A percentile compares a stretch with the other conserved stretches of the same genome.
phyloP scores from a whole-genome alignment of 1,140 invertebrate genomes.

The Chymomyza costata region DNA sequence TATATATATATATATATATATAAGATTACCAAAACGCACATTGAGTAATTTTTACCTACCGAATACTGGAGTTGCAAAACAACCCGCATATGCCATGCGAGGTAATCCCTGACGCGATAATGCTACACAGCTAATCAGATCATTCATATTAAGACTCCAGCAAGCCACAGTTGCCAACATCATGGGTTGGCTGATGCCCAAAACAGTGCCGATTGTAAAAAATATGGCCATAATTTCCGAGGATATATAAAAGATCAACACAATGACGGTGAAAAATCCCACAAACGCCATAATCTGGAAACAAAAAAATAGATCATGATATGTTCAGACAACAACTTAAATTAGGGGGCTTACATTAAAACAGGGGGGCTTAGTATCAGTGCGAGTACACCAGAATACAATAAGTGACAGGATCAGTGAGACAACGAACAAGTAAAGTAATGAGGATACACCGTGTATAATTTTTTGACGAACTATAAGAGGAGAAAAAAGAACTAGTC shows the following conservation, averaged over 20 bases:
- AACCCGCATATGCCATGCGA: slow-evolving; percentile 35
- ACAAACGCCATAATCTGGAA: slow-evolving; percentile 14
- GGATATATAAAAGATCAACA: slow-evolving; percentile 18
- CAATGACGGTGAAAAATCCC: slow-evolving; percentile 11
- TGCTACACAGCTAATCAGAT: slow-evolving; percentile 20
- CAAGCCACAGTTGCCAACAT: slow-evolving; percentile 23
- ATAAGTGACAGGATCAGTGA: slow-evolving; percentile 6
- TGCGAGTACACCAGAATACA: slow-evolving; percentile 13
- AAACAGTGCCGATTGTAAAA: slow-evolving; percentile 15
- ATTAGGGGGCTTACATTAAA: slow-evolving; percentile 20
- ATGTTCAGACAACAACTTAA: too few species aligned
- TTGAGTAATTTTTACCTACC: slow-evolving; percentile 18
- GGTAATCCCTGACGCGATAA: slow-evolving; percentile 28
- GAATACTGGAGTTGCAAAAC: slow-evolving; percentile 31
- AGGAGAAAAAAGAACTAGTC: not conserved
- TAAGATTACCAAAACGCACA: too few species aligned
- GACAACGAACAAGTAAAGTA: slow-evolving; percentile 8
- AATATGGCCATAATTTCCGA: slow-evolving; percentile 23
- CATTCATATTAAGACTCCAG: slow-evolving; percentile 29
- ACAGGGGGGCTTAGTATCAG: slow-evolving; percentile 22
- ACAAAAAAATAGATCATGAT: too few species aligned
- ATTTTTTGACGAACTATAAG: not conserved
- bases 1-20: not conserved
- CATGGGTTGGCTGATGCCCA: slow-evolving; percentile 22
- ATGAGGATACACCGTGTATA: slow-evolving; percentile 1